Evolutionary conservation across 2,113 vertebrate species (phyloP), one percentile per base, ranked within the genome.

Genomic region (Misgurnus mizolepis): DNA sequence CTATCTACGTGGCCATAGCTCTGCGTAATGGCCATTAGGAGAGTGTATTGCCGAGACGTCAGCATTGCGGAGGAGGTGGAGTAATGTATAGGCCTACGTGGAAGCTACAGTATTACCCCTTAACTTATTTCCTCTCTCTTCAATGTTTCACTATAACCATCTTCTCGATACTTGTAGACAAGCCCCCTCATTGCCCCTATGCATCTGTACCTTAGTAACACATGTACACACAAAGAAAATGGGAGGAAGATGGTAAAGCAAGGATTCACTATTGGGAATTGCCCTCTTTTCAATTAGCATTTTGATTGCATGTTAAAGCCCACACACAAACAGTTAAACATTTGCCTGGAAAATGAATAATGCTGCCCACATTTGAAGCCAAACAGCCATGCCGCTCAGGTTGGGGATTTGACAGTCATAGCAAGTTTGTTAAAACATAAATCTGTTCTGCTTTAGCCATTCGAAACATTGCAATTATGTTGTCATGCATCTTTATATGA

Each of bases 271-370:
- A 70, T 39, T 76, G 74, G 80, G 80, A 76, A 80, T 79, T 40
- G 15, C 67, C 60, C 43, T 75, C 58, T 82, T 82, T 84, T 84
- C 70, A 84, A 86, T 85, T 86, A 82, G 76, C 68, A 83, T 85
- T 85, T 79, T 78, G 82, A 80, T 85, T 82, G 64, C 60, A 79
- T 67, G 79, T 61, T 84, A 83, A 85, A 86, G 79, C 79, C 85
- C 82, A 84, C 83, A 77, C 81, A 80, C 78, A 83, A 85, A 84
- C 80, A 86, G 72, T 80, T 76, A 81, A 81, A 79, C 47, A 81
- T 86, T 83, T 73, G 71, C 73, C 61, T 69, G 76, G 11, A 81
- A 77, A 61, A 74, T 55, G 67, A 77, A 76, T 68, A 80, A 76
- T 49, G 75, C 80, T 78, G 79, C 83, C 79, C 77, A 83, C 76